Conservation (phyloP, 2,888 invertebrate species). For the Corbicula japonica region DNA sequence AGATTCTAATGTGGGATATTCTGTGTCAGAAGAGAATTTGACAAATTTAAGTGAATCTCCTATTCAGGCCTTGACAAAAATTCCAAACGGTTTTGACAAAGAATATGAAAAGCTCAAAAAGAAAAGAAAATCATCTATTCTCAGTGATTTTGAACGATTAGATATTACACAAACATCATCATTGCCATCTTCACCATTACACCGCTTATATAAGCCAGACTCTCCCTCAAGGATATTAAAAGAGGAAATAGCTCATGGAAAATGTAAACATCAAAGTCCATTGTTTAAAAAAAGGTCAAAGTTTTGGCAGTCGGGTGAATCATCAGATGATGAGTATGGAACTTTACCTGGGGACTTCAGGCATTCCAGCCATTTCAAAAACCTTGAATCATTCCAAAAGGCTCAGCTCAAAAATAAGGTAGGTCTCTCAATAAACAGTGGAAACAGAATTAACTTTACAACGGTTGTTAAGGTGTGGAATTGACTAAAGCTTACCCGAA, state of each 20-base stretch:
- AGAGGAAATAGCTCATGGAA: conserved; percentile 76
- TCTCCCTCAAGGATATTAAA: conserved; percentile 72
- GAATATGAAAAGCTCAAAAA: conserved; percentile 7
- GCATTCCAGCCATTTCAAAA: conserved; percentile 79
- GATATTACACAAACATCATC: conserved; percentile 82
- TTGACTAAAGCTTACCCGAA: too few species aligned
- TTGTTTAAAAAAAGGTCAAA: conserved; percentile 79
- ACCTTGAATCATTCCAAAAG: conserved; percentile 85
- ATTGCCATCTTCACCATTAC: conserved; percentile 83
- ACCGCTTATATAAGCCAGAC: conserved; percentile 72
- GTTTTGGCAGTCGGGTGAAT: conserved; percentile 69
- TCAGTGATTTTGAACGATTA: conserved; percentile 54
- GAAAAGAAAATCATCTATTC: conserved; percentile 55
- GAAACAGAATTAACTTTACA: too few species aligned
- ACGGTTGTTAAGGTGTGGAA: too few species aligned
- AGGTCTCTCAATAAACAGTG: conserved; percentile 17
- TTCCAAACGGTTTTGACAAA: conserved; percentile 13
- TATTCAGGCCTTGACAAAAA: background rate
- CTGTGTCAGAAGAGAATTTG: conserved; percentile 21
- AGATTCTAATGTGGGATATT: conserved; percentile 17
- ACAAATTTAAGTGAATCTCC: conserved; percentile 7
- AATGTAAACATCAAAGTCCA: conserved; percentile 82
- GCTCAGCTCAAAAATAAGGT: conserved; percentile 85
- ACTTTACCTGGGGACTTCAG: conserved; percentile 77
- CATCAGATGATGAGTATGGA: conserved; percentile 77